These are phyloP conservation scores for Ptilonorhynchus violaceus DNA, from an alignment of 2,113 vertebrate species.

Conservation along the genomic window DNA sequence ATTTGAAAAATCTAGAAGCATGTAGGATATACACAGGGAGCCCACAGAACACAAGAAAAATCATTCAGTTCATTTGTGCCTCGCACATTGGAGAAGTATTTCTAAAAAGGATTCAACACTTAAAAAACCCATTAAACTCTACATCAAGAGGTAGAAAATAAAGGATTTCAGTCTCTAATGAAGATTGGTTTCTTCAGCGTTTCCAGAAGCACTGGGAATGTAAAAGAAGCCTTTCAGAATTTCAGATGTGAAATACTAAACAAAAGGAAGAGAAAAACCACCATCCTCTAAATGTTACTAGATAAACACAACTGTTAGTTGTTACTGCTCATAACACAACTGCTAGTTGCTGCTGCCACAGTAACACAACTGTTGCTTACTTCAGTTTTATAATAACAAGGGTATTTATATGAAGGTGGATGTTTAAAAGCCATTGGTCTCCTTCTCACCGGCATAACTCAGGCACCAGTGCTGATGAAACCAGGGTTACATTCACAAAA, in stretches of 20 bases:
- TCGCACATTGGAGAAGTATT: neutral
- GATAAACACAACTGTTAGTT: neutral
- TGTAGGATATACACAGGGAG: neutral
- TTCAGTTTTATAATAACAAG: neutral
- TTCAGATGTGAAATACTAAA: neutral
- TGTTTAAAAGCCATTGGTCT: neutral
- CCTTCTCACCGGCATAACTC: neutral
- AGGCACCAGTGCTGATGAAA: neutral
- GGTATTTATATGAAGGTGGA: neutral
- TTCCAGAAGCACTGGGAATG: neutral
- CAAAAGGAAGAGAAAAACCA: neutral
- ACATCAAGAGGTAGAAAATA: neutral
- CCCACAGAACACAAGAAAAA: neutral
- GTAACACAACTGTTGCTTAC: neutral
- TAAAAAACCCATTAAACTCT: neutral
- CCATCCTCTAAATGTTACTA: neutral
- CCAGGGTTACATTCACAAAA: neutral
- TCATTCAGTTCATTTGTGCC: neutral
- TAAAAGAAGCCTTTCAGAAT: neutral
- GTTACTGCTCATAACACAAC: neutral
- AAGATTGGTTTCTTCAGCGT: neutral
- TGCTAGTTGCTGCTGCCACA: neutral
- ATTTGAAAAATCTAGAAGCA: neutral
- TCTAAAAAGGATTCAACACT: neutral
- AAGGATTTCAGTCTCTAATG: neutral